Base-by-base conservation (phyloP, 2,888 invertebrate genomes). In the Gymnosoma rotundatum region DNA sequence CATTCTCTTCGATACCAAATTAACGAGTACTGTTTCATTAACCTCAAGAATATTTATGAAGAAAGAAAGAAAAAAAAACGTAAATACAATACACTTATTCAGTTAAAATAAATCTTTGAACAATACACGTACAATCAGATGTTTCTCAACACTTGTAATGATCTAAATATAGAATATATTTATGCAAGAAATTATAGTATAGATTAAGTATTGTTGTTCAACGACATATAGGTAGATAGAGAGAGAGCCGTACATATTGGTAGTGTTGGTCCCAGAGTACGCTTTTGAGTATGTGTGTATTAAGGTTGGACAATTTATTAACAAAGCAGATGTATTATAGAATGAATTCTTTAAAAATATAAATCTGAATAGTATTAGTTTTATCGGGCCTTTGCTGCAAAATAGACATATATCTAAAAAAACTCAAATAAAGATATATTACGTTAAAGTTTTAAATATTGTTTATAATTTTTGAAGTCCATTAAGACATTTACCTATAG, bases 61-160 rank as follows among this genome's bases (percentile, higher is more conserved):
- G 38, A 3, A n/a, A 48, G n/a, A 48, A 48, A n/a, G n/a, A 21
- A 76, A 54, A 32, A 69, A 36, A 79, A 32, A 69, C 25, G 2
- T 25, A 25, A 25, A 25, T 25, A 25, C 25, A 36, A 56, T 32
- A 67, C 61, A 67, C 61, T 81, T 64, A 14, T 61, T 42, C 58
- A 66, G 14, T 79, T 73, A 36, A 50, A 60, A 66, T 18, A 67
- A 76, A 67, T 58, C 48, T 67, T 42, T 42, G 48, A 74, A 61
- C 60, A 45, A 78, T 61, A 70, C 60, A 67, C 54, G 25, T 66
- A 38, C 72, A 79, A 69, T 78, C 72, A 60, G 54, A 82, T 67
- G 78, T 78, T 72, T 54, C 72, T 78, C 73, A 82, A 61, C 82
- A 82, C 82, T 82, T 82, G 78, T 82, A 78, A 78, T 78, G 73